phyloP scores from a whole-genome alignment of 2,113 vertebrate species.

The Pavo muticus region DNA sequence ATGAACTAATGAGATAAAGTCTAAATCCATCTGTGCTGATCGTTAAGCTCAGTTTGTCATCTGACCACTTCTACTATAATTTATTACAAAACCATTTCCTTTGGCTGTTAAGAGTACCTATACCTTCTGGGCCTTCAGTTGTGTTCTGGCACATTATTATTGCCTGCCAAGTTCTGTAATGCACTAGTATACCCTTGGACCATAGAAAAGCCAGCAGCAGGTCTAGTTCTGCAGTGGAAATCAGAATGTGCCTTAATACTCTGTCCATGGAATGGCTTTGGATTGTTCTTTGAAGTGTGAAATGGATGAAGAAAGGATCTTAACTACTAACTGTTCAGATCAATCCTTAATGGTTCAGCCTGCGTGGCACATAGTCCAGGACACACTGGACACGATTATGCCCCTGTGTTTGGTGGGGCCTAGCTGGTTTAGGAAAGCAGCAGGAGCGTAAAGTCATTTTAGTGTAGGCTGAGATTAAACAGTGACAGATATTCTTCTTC shows the following conservation, averaged over 20 bases:
- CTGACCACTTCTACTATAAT: neutral
- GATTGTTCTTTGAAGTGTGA: neutral
- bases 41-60: neutral
- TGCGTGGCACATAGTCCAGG: neutral
- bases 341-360: neutral
- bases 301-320: neutral
- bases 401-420: neutral
- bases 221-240: neutral
- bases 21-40: fast-evolving
- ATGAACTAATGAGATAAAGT: neutral
- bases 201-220: neutral
- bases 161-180: neutral
- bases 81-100: neutral
- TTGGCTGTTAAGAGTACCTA: neutral
- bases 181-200: neutral
- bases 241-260: neutral
- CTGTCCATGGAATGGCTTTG: neutral
- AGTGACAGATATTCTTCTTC: neutral
- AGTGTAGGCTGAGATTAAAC: neutral
- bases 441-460: neutral
- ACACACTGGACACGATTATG: neutral
- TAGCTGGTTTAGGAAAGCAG: neutral
- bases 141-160: neutral
- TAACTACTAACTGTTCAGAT: neutral
- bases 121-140: neutral